Conservation (phyloP, 1,140 invertebrate genomes). For the Nasonia giraulti region DNA sequence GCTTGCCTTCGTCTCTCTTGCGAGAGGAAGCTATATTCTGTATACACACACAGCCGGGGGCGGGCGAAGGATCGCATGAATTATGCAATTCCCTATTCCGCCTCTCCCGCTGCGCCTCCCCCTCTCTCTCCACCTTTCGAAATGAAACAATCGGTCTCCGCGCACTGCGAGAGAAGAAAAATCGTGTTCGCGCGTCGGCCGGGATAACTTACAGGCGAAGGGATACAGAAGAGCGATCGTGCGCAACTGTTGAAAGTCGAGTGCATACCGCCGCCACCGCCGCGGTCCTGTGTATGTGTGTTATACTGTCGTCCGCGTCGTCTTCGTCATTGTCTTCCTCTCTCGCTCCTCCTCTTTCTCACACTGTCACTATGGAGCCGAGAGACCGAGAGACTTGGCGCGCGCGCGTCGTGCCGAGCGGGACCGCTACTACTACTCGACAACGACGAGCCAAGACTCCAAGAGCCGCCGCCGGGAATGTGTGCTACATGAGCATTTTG, state of each 20-base stretch:
- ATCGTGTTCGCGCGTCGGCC: conserved; percentile 36
- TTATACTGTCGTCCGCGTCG: conserved; percentile 42
- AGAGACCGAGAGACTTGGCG: neutral
- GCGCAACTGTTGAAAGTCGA: conserved; percentile 51
- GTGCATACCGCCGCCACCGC: conserved; percentile 20
- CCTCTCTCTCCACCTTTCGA: conserved; percentile 25
- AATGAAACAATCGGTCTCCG: conserved; percentile 42
- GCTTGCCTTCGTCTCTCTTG: neutral
- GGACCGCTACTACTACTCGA: conserved; percentile 42
- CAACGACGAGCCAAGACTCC: conserved; percentile 20
- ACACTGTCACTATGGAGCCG: conserved; percentile 36
- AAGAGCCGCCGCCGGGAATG: neutral
- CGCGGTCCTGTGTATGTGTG: neutral
- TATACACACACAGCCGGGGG: conserved; percentile 2
- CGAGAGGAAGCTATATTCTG: neutral
- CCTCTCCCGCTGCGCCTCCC: neutral
- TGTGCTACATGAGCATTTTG: neutral
- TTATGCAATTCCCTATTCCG: conserved; percentile 48
- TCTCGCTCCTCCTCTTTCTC: conserved; percentile 37
- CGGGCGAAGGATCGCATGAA: conserved; percentile 41
- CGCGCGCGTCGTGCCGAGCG: conserved; percentile 27
- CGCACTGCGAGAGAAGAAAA: conserved; percentile 34
- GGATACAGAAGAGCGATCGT: conserved; percentile 7
- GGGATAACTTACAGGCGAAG: conserved; percentile 41
- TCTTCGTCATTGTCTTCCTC: conserved; percentile 40